Percentiles rank a stretch among this genome's conserved stretches.
Evolutionary conservation across 2,113 vertebrate species (phyloP).

Genomic region (Mus pahari): DNA sequence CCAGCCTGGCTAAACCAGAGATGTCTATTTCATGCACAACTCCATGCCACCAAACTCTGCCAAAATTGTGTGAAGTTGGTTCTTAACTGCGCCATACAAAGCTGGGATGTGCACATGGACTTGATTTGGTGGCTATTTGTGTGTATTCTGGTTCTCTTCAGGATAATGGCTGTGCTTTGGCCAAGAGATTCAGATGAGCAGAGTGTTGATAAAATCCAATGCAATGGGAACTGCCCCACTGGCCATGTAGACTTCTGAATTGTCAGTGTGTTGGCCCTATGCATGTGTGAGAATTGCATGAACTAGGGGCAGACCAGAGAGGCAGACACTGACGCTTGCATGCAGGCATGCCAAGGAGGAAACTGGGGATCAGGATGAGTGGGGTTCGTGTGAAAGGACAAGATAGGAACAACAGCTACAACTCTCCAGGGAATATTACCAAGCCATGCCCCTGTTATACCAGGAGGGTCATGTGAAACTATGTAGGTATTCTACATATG

Average conservation of each 20-base stretch:
- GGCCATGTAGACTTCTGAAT: neutral
- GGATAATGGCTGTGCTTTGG: neutral
- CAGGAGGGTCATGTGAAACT: neutral
- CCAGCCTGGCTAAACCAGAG: neutral
- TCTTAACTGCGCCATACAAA: rapidly evolving
- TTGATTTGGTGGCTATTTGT: neutral
- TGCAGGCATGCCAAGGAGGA: neutral
- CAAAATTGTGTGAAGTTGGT: neutral
- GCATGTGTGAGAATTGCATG: rapidly evolving
- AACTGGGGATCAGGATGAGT: neutral
- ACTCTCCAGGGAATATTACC: neutral
- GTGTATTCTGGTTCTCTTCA: neutral
- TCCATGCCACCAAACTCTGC: neutral
- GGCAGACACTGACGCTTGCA: neutral
- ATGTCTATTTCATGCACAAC: neutral
- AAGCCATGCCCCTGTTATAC: rapidly evolving
- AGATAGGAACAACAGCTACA: neutral
- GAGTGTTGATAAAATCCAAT: neutral
- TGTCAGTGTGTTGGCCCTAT: rapidly evolving
- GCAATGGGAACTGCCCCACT: rapidly evolving
- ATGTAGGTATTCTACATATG: too few relatives aligned
- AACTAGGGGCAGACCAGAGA: neutral
- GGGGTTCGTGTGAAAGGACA: neutral
- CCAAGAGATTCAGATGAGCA: neutral
- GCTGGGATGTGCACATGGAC: rapidly evolving